Evolutionary conservation across 2,888 invertebrate genomes (phyloP), one percentile per base, ranked within the genome.

Genomic region (Bruchidius siliquastri): DNA sequence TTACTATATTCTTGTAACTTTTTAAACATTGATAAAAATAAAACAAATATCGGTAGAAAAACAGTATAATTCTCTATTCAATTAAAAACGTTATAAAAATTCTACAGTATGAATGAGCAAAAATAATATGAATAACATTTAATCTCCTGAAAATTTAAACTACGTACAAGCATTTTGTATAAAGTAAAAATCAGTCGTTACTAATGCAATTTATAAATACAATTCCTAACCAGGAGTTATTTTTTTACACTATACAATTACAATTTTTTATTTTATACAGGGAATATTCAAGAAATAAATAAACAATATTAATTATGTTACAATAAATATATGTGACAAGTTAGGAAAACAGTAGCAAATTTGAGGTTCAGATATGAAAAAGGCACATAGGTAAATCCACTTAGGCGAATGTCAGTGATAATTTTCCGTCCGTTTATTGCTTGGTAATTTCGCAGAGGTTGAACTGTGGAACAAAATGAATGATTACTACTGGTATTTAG

Each of bases 231-330:
- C 71, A 69, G 71, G 1, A 8, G 18, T 49, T 49, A 49, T 8
- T 49, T 49, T 49, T 49, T 49, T 49, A 49, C 49, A 49, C 49
- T 49, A 49, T 49, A 49, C 49, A 49, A 49, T 49, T 49, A 49
- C 13, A 49, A 49, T 49, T 49, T 49, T 49, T 18, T 13, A 13
- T 13, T 49, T 49, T 49, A 49, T 18, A 49, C 49, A 71, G 67
- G 67, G 70, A 22, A 72, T 67, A 74, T 70, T 72, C 73, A 75
- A 68, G 71, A 74, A 74, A 72, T 76, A 73, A 69, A 74, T 67
- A 72, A 72, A 75, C 72, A 73, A 72, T 72, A 71, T 49, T 49
- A 49, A 75, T 71, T 74, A 74, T 76, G 71, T 71, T 75, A 77
- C 73, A 76, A 72, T 76, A 76, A 74, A 75, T 73, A 74, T 74